Conservation (phyloP, 2,888 invertebrate species). For the Dexiosoma caninum region DNA sequence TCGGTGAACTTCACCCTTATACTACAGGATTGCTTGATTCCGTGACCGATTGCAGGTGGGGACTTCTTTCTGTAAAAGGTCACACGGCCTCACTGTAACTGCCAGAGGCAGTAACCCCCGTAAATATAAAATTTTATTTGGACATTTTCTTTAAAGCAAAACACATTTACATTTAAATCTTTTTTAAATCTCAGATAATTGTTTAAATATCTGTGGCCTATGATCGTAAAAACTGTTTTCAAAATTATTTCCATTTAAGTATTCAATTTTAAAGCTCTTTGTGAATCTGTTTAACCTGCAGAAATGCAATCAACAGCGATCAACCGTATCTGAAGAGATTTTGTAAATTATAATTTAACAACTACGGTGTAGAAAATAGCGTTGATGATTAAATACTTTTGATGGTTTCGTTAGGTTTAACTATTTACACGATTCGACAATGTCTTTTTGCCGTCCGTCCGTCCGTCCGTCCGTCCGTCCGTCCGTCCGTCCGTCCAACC, state of each 20-base stretch:
- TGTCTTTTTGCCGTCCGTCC: background rate
- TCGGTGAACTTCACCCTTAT: no score
- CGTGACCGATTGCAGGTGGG: no score
- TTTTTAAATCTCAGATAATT: background rate
- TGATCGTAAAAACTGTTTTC: background rate
- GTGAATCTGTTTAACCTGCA: background rate
- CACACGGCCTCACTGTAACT: no score
- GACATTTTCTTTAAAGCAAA: background rate
- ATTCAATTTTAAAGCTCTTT: slow-evolving; percentile 1
- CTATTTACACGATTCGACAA: slow-evolving; percentile 43
- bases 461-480: background rate
- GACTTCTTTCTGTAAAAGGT: no score
- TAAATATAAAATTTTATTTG: no score
- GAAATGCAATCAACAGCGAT: slow-evolving; percentile 1
- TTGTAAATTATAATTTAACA: slow-evolving; percentile 47
- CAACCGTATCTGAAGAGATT: slow-evolving; percentile 42
- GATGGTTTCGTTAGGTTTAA: slow-evolving; percentile 46
- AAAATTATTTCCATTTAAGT: background rate
- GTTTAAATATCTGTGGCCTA: slow-evolving; percentile 16
- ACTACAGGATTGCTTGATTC: no score
- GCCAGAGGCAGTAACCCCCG: no score
- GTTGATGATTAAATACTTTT: slow-evolving; percentile 57
- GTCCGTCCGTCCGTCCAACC: background rate
- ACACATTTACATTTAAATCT: background rate
- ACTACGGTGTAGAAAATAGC: slow-evolving; percentile 36